phyloP scores from a whole-genome alignment of 2,888 invertebrate species.

The Strigamia transsilvanica region DNA sequence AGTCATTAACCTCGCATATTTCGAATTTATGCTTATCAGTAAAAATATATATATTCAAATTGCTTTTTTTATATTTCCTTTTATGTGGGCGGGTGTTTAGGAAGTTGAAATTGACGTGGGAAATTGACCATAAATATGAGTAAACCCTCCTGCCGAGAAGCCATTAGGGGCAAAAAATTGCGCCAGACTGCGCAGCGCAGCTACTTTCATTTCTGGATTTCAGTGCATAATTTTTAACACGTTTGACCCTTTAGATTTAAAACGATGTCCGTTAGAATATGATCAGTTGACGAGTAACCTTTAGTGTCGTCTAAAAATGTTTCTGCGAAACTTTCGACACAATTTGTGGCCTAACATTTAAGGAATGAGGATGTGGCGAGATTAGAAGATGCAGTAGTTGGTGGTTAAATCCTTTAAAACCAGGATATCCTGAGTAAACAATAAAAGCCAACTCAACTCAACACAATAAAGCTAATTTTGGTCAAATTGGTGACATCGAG shows the following conservation, averaged over 20 bases:
- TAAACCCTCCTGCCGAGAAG: slow-evolving; percentile 17
- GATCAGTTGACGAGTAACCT: not conserved
- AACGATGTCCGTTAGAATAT: not conserved
- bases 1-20: not conserved
- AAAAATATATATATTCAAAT: not conserved
- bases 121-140: slow-evolving; percentile 18
- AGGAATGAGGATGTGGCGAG: slow-evolving; percentile 27
- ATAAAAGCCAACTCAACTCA: not conserved
- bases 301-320: not conserved
- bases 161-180: not conserved
- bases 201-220: not conserved
- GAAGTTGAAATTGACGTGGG: slow-evolving; percentile 19
- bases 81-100: not conserved
- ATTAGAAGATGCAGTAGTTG: slow-evolving; percentile 4
- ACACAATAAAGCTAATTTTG: slow-evolving; percentile 12
- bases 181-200: not conserved
- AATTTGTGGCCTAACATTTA: not conserved
- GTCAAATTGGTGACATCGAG: slow-evolving; percentile 3
- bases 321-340: not conserved
- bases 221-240: not conserved
- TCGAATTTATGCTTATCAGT: not conserved
- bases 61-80: not conserved
- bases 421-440: slow-evolving; percentile 19
- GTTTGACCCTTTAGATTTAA: not conserved
- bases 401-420: slow-evolving; percentile 16